Conservation (phyloP, 1,140 invertebrate species). For the Heliconius hermathena region DNA sequence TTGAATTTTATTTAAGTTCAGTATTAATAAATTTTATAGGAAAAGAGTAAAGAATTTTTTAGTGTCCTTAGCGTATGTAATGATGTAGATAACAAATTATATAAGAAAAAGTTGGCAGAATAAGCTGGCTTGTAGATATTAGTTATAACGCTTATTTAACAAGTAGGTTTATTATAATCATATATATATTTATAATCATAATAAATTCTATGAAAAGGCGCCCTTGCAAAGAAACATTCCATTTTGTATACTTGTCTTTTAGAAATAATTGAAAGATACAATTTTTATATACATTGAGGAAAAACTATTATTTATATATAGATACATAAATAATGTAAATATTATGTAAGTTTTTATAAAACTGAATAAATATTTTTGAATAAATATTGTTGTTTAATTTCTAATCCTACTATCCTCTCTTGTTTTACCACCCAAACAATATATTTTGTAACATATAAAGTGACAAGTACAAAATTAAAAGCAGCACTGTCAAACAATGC, state of each 20-base stretch:
- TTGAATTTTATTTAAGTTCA: slow-evolving; percentile 16
- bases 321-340: slow-evolving; percentile 19
- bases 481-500: too few relatives aligned
- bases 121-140: neutral
- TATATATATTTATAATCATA: neutral
- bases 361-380: slow-evolving; percentile 12
- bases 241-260: neutral
- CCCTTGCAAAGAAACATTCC: neutral
- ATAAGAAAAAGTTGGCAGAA: neutral
- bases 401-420: too few relatives aligned
- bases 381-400: neutral
- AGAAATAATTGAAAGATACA: neutral
- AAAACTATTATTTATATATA: slow-evolving; percentile 17
- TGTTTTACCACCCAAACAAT: too few relatives aligned
- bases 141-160: slow-evolving; percentile 4
- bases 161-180: neutral
- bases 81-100: neutral
- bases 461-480: too few relatives aligned
- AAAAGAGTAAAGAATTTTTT: neutral
- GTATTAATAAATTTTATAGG: slow-evolving; percentile 21
- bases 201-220: neutral
- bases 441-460: too few relatives aligned
- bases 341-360: slow-evolving; percentile 24
- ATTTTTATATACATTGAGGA: neutral
- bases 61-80: neutral